Evolutionary conservation across 2,113 vertebrate genomes (phyloP).

Genomic region (Lophius piscatorius): DNA sequence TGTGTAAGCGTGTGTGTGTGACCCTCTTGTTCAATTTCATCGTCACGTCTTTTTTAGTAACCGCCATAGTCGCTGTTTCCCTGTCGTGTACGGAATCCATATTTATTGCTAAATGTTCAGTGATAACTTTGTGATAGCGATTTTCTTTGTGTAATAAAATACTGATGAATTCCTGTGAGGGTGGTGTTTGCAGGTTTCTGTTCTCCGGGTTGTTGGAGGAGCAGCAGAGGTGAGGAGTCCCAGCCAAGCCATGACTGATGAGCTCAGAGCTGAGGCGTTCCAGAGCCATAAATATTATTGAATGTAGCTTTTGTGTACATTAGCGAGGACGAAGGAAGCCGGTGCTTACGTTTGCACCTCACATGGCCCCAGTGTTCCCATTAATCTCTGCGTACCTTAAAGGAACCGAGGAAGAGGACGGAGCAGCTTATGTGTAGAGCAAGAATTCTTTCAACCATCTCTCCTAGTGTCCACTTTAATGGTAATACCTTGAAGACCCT

Average conservation of each 20-base stretch:
- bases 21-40: slow-evolving; percentile 42
- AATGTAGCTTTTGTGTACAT: slow-evolving; percentile 53
- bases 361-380: slow-evolving; percentile 1
- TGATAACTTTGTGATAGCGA: slow-evolving; percentile 81
- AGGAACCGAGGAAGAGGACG: slow-evolving; percentile 4
- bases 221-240: background rate
- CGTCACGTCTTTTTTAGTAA: slow-evolving; percentile 57
- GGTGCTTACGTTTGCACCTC: slow-evolving; percentile 56
- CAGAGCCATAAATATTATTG: slow-evolving; percentile 49
- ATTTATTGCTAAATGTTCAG: slow-evolving; percentile 80
- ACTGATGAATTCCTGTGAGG: slow-evolving; percentile 57
- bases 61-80: slow-evolving; percentile 64
- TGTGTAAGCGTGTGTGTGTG: slow-evolving; percentile 48
- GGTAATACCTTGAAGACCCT: too few species aligned
- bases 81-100: slow-evolving; percentile 71
- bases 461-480: background rate
- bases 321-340: slow-evolving; percentile 32
- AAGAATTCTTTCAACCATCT: background rate
- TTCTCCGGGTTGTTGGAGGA: background rate
- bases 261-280: slow-evolving; percentile 1
- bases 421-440: slow-evolving; percentile 7
- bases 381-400: slow-evolving; percentile 26
- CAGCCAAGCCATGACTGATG: slow-evolving; percentile 7
- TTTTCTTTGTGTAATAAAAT: slow-evolving; percentile 81
- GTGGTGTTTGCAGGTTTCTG: slow-evolving; percentile 6